Conservation (phyloP, 2,113 vertebrate genomes). For the Anas platyrhynchos region DNA sequence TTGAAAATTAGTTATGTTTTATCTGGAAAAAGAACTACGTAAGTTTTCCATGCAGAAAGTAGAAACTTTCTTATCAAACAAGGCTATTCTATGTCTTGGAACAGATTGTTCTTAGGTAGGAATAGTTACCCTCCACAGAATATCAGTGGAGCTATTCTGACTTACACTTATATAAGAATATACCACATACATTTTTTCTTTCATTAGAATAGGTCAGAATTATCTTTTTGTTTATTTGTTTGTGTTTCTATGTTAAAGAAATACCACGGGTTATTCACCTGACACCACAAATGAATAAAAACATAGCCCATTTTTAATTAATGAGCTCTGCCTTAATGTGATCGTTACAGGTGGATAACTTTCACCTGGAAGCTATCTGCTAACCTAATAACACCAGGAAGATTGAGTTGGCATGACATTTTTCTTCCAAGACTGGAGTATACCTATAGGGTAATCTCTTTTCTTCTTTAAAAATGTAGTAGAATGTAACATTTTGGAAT, state of each 20-base stretch:
- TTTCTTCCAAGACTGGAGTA: constrained; percentile 21
- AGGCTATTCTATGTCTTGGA: background rate
- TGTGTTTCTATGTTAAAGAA: constrained; percentile 15
- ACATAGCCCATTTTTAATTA: constrained; percentile 60
- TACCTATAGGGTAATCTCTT: constrained; percentile 14
- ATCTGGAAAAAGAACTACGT: background rate
- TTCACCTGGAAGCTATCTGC: constrained; percentile 17
- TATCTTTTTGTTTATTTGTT: constrained; percentile 26
- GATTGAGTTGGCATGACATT: constrained; percentile 37
- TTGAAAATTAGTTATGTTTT: background rate
- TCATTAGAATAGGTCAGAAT: background rate
- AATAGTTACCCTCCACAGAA: background rate
- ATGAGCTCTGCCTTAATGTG: constrained; percentile 40
- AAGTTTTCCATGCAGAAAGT: background rate
- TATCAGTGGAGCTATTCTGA: background rate
- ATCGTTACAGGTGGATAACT: constrained; percentile 31
- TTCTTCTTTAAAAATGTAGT: constrained; percentile 9
- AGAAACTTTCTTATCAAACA: background rate
- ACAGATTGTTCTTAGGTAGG: background rate
- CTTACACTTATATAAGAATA: background rate
- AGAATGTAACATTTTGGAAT: constrained; percentile 31
- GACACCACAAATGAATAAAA: constrained; percentile 44
- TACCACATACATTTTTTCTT: background rate
- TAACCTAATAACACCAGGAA: constrained; percentile 28
- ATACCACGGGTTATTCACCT: constrained; percentile 45